Base-by-base conservation (phyloP, 2,888 invertebrate genomes). In the Thysanoteuthis rhombus region DNA sequence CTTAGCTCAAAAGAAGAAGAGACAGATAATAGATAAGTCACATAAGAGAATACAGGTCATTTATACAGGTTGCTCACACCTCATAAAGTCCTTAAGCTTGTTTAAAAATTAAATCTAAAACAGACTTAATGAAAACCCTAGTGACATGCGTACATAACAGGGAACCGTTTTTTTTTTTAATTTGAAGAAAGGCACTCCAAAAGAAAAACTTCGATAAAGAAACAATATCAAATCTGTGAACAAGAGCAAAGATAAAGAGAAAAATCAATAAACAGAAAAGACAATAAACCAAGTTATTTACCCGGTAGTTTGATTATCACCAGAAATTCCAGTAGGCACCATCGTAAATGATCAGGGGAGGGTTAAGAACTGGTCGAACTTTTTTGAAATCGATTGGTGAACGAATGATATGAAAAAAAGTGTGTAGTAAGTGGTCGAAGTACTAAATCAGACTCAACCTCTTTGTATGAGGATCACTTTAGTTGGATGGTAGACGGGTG, bases 321-420 rank as follows among this genome's bases (percentile, higher is more conserved):
- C n/a, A n/a, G n/a, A 25, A 75, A 16, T 75, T 75, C n/a, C 75
- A 22, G 75, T n/a, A 36, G 16, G 25, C n/a, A 75, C n/a, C 75
- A 75, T 75, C n/a, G 75, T 75, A 75, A 75, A n/a, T 75, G 75
- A 75, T 75, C n/a, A n/a, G 75, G 75, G 75, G n/a, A 75, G 75
- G 52, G 52, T 52, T 42, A 42, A 4, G 75, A 36, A n/a, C 16
- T 75, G 75, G 12, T 75, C 36, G 75, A 75, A 75, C 75, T 75
- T 75, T 58, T 52, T 52, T 52, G 52, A 25, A n/a, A n/a, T n/a
- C n/a, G n/a, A 52, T 52, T 75, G n/a, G 75, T 75, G 75, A 75
- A 16, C n/a, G 12, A n/a, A 2, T 52, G 5, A 22, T 22, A 28
- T 22, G 1, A 25, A n/a, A n/a, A 75, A n/a, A 75, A 75, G 36